Base-by-base conservation (phyloP, 2,113 vertebrate species). In the Columba janthina region DNA sequence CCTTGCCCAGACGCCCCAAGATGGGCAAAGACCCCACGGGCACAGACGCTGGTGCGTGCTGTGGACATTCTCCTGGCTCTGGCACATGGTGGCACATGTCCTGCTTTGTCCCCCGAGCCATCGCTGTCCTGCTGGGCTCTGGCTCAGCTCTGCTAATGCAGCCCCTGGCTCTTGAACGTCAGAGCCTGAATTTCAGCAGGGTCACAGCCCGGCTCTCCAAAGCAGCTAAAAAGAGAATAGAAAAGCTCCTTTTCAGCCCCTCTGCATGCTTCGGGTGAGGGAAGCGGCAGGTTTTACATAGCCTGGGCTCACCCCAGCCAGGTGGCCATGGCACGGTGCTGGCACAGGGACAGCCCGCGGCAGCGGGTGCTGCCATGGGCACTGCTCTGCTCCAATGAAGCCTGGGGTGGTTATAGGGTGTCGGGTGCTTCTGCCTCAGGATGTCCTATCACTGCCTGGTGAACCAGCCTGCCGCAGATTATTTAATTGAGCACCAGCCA, bases 191-290 rank as follows among this genome's bases (percentile, higher is more conserved):
- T 42, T 61, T 84, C 16, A 1, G 80, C 14, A 34, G 19, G 22
- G 62, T 58, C 53, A 60, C 57, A 74, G 65, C 78, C 42, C 19
- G 1, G 1, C 61, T 66, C 51, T 51, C 42, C 72, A 38, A 65
- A 84, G 60, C 5, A 0, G 31, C 36, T 54, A 4, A 50, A 44
- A 44, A 44, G 42, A 44, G 42, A 58, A 32, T 15, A 84, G 34
- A 56, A 76, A 40, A 61, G 40, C 72, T 84, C 38, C 1, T 69
- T 80, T 48, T 58, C 61, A 62, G 85, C 73, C 71, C 53, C 8
- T 12, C 15, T 3, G 0, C 31, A 10, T 0, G 0, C 44, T 81
- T 19, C 31, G 1, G 1, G 42, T 0, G 32, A 70, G 78, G 34
- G 65, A 74, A 84, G 46, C 2, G 1, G 11, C 0, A 2, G 11